A percentile compares a stretch with the other conserved stretches of the same genome.
Evolutionary conservation across 2,113 vertebrate species (phyloP).

Genomic region (Lepus americanus): DNA sequence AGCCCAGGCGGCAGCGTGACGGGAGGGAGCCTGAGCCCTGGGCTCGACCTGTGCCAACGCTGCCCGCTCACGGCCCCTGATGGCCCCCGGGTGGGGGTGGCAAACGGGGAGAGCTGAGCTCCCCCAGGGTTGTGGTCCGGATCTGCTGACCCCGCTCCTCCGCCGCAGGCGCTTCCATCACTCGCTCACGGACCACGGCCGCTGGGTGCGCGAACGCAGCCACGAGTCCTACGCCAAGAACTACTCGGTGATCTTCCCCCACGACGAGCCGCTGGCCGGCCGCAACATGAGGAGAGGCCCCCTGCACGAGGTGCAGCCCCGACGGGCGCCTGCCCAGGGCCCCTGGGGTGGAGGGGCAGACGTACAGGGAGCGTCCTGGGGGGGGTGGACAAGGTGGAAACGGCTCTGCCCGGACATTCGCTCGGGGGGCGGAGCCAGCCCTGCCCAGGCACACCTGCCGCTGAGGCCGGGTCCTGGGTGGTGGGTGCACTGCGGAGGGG

Average conservation of each 20-base stretch:
- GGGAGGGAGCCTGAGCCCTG: background rate
- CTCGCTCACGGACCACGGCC: conserved; percentile 91
- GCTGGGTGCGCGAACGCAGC: conserved; percentile 96
- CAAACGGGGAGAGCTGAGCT: background rate
- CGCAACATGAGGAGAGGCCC: conserved; percentile 94
- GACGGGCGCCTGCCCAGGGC: fast-evolving
- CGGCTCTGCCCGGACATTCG: too few relatives aligned
- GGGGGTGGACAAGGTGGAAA: too few relatives aligned
- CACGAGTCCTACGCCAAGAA: conserved; percentile 98
- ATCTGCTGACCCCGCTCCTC: background rate
- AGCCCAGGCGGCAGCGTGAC: fast-evolving
- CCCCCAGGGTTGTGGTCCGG: background rate
- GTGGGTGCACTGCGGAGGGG: too few relatives aligned
- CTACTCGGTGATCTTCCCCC: conserved; percentile 96
- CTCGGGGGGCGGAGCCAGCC: too few relatives aligned
- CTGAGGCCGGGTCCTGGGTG: too few relatives aligned
- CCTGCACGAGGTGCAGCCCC: conserved; percentile 91
- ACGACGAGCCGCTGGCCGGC: conserved; percentile 95
- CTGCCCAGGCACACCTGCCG: too few relatives aligned
- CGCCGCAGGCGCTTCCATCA: conserved; percentile 93
- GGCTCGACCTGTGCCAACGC: background rate
- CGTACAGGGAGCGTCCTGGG: too few relatives aligned
- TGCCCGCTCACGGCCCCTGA: background rate
- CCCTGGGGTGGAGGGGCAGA: background rate
- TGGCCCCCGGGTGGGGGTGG: background rate